These are phyloP conservation scores for Willowsia nigromaculata DNA, from an alignment of 2,888 invertebrate species.

Conservation along the genomic window DNA sequence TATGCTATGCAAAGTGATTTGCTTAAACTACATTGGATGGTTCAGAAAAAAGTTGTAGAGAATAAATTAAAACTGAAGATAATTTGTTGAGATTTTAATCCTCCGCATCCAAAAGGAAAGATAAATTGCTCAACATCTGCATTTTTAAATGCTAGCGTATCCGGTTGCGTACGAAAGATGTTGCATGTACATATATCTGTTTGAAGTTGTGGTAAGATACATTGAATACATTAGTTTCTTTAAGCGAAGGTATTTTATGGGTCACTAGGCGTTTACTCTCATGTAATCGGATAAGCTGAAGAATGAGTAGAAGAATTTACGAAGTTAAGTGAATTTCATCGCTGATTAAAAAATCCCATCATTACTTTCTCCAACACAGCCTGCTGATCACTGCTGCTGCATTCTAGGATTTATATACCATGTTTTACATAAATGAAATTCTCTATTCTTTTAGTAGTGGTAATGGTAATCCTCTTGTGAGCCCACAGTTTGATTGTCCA, in stretches of 20 bases:
- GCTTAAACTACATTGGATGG: background rate
- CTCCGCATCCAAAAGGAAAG: background rate
- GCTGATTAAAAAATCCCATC: conserved; percentile 39
- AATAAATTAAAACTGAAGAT: background rate
- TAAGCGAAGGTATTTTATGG: background rate
- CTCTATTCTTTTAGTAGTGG: too few relatives aligned
- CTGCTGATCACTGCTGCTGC: background rate
- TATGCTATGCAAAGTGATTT: background rate
- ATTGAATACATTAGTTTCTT: background rate
- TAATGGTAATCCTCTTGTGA: background rate
- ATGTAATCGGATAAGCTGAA: background rate
- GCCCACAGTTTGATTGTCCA: background rate
- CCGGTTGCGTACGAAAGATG: background rate
- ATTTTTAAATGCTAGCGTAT: background rate
- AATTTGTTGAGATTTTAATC: conserved; percentile 28
- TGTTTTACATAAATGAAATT: background rate
- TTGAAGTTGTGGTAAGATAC: background rate
- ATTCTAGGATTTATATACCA: background rate
- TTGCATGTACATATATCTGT: background rate
- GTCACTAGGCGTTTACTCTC: background rate
- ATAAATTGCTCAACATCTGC: conserved; percentile 7
- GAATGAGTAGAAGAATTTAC: background rate
- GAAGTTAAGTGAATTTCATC: conserved; percentile 1
- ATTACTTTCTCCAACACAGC: conserved; percentile 14
- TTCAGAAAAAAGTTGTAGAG: background rate